Evolutionary conservation across 2,888 invertebrate species (phyloP), one percentile per base, ranked within the genome.

Genomic region (Nomada goodeniana): DNA sequence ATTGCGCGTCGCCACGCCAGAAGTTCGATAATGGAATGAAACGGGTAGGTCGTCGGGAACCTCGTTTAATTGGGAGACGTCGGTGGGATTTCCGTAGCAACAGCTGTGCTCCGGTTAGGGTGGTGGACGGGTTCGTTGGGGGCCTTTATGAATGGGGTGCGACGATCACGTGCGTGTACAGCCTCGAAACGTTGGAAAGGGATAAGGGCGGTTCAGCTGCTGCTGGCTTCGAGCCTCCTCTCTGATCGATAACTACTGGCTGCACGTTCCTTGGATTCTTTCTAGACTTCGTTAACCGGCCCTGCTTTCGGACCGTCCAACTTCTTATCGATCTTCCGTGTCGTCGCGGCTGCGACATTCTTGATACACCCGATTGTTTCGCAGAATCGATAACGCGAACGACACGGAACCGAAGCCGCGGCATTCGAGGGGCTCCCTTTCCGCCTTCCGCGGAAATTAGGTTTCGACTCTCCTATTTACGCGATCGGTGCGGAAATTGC

Each of bases 31-130:
- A 47, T 47, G 47, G 47, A 47, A 15, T 1, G 47, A 47, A 47
- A 47, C 11, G 13, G 47, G 20, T 42, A 70, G 20, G 52, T 42
- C 50, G 82, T 52, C 64, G 83, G 67, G 60, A 84, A 65, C 44
- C 13, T 50, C 55, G 76, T 63, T 84, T 84, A 84, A 81, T 81
- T 42, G 42, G 42, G 80, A 85, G 73, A 70, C 65, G 80, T 75
- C 82, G 82, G 84, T 81, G 80, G 76, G 89, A 88, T 83, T 88
- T 88, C 89, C 91, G 86, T 91, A 76, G 91, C 90, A 91, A 91
- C 91, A 91, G 90, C 90, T 89, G 91, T 89, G 86, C 74, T 60
- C 65, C 76, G 81, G 61, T 80, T 84, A 60, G 85, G 84, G 85
- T 64, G 81, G 72, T 68, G 67, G 72, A 64, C 76, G 84, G 77